These are phyloP conservation scores for Myrmophylax atrothorax DNA, from an alignment of 2,113 vertebrate genomes.

Conservation along the genomic window DNA sequence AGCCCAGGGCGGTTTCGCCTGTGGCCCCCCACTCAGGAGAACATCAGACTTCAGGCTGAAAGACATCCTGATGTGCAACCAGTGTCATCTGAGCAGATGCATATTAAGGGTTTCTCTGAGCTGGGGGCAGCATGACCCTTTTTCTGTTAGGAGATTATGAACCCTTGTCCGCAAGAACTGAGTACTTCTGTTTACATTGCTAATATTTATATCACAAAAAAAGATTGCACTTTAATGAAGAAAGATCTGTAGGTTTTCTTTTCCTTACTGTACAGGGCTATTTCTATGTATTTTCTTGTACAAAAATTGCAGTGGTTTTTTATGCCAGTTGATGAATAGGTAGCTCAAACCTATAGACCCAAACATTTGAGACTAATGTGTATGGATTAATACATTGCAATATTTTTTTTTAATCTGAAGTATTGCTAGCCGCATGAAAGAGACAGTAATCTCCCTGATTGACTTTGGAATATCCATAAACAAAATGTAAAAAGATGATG, in stretches of 20 bases:
- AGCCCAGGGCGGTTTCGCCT: neutral
- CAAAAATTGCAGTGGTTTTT: neutral
- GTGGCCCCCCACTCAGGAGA: neutral
- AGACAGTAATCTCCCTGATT: neutral
- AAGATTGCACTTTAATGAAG: neutral
- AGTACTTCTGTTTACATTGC: neutral
- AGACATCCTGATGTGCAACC: neutral
- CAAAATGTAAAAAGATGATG: neutral
- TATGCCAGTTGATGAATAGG: neutral
- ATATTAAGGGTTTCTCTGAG: neutral
- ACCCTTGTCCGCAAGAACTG: neutral
- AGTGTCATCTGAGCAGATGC: neutral
- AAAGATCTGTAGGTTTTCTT: neutral
- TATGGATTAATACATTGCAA: neutral
- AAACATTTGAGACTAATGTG: fast-evolving
- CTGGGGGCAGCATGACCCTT: neutral
- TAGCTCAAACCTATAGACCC: neutral
- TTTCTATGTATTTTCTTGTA: neutral
- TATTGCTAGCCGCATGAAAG: neutral
- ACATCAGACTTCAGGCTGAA: neutral
- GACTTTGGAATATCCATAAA: neutral
- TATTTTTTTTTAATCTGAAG: neutral
- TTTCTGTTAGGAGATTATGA: neutral
- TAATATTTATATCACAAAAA: neutral
- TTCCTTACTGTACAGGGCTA: neutral